These are phyloP conservation scores for Girardinichthys multiradiatus DNA, from an alignment of 2,113 vertebrate species.

Conservation along the genomic window DNA sequence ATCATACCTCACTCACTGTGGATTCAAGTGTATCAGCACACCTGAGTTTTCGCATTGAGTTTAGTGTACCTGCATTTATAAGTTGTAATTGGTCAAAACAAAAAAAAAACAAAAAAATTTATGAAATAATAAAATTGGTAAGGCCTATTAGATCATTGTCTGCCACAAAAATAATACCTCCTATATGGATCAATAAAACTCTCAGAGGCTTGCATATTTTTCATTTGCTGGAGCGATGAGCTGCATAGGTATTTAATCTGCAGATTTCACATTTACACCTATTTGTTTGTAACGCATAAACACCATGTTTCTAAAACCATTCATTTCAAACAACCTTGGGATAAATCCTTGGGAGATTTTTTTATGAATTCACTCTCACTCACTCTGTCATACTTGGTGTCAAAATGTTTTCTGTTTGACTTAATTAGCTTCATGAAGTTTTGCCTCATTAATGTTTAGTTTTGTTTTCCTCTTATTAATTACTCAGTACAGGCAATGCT, in stretches of 20 bases:
- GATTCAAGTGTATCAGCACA: too few relatives aligned
- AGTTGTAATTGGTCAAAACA: too few relatives aligned
- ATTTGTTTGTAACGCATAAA: neutral
- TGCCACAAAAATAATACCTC: too few relatives aligned
- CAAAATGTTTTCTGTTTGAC: conserved; percentile 44
- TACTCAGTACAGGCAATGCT: conserved; percentile 13
- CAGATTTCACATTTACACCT: neutral
- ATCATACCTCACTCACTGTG: too few relatives aligned
- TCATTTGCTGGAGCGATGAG: neutral
- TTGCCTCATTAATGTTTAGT: conserved; percentile 20
- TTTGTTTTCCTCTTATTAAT: conserved; percentile 1
- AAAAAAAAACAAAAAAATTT: too few relatives aligned
- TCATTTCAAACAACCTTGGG: conserved; percentile 6
- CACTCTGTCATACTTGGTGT: conserved; percentile 42
- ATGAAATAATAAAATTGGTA: too few relatives aligned
- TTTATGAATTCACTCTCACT: conserved; percentile 46
- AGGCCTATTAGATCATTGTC: too few relatives aligned
- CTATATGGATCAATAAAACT: neutral
- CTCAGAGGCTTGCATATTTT: neutral
- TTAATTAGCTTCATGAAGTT: conserved; percentile 49
- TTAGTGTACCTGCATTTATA: too few relatives aligned
- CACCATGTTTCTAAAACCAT: neutral
- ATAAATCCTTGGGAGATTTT: conserved; percentile 36
- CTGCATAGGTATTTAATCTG: neutral
- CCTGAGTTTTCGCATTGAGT: too few relatives aligned